Base-by-base conservation (phyloP, 2,888 invertebrate genomes). In the Acheta domesticus region DNA sequence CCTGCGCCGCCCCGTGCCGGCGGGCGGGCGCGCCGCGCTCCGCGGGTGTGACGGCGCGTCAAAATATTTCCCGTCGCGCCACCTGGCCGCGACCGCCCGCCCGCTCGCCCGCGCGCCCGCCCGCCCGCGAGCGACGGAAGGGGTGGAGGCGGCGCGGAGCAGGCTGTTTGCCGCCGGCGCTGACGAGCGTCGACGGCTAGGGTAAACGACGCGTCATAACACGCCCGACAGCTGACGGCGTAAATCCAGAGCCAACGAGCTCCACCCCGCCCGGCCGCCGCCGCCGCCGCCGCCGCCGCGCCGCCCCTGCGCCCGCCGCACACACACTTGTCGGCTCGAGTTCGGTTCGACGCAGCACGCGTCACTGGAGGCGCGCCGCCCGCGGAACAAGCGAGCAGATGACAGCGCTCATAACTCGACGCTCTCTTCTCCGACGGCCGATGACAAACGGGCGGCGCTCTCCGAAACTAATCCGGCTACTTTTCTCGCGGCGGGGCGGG, bases 121-220 rank as follows among this genome's bases (percentile, higher is more conserved):
- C 19, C 12, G 19, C n/a, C 19, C 14, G 14, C 36, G 8, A 8
- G 36, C 8, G 36, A 8, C 16, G 16, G 16, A 62, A n/a, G 62
- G 4, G 16, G 36, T 2, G 3, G 62, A 4, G n/a, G 19, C 16
- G 19, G 62, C 62, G 62, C 16, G 19, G 1, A 23, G 23, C 23
- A 23, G 23, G 36, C 36, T 36, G 36, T 36, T 62, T n/a, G 62
- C 62, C 16, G n/a, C 62, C n/a, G 62, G 16, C 62, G 62, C n/a
- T 62, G 62, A 62, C 62, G 62, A n/a, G 62, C n/a, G 62, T 62
- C 62, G 62, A 62, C 62, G 62, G 62, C 14, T 62, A 14, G 62
- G 14, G 62, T 62, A 62, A 62, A 62, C 62, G 62, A 62, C 62
- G 62, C 62, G 62, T 62, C 62, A 62, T 62, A 62, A 62, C 62